These are phyloP conservation scores for Drosophila leontia DNA, from an alignment of 1,140 invertebrate genomes.

Conservation along the genomic window DNA sequence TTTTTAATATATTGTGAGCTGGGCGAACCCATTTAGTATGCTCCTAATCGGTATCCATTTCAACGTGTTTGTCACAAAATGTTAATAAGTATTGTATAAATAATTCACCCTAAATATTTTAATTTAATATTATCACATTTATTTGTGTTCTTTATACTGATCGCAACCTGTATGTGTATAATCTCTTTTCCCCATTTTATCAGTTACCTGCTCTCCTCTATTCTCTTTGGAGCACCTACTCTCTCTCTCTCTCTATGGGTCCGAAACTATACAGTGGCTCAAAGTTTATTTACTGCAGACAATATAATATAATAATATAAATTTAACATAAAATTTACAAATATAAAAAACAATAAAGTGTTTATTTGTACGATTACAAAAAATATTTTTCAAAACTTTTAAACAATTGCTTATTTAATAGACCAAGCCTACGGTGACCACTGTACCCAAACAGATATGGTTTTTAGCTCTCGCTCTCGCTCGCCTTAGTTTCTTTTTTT, in stretches of 20 bases:
- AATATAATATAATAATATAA: background rate
- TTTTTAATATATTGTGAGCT: no score
- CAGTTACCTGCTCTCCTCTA: conserved; percentile 8
- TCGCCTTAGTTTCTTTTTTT: conserved; percentile 49
- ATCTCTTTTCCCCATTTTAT: conserved; percentile 10
- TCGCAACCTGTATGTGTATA: background rate
- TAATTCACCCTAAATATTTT: background rate
- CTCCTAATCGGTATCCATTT: no score
- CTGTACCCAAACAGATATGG: background rate
- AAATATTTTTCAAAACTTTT: background rate
- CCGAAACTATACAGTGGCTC: conserved; percentile 1
- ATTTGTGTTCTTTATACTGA: background rate
- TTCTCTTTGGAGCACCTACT: background rate
- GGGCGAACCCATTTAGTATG: no score
- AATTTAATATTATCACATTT: background rate
- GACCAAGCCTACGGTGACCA: background rate
- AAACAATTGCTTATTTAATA: background rate
- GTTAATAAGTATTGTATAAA: background rate
- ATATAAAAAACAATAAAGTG: no score
- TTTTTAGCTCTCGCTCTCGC: background rate
- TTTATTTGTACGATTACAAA: no score
- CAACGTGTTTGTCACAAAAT: no score
- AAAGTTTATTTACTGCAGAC: background rate
- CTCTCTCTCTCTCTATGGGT: background rate
- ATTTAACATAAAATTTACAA: no score